phyloP scores from a whole-genome alignment of 1,140 invertebrate genomes.

The Drosophila sucinea region DNA sequence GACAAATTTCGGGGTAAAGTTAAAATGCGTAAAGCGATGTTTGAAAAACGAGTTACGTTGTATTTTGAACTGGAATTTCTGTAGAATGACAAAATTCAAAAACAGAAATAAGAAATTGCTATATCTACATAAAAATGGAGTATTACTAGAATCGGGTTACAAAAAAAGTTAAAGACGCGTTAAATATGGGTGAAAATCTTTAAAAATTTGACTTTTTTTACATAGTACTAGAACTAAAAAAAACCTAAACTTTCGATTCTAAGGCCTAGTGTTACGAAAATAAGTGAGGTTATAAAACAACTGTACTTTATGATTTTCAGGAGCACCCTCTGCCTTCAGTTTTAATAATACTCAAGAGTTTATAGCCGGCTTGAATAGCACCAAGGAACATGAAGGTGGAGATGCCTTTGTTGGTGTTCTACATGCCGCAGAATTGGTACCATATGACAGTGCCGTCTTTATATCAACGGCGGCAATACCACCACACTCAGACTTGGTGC shows the following conservation, averaged over 20 bases:
- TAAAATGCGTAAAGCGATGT: no score
- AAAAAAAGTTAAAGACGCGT: no score
- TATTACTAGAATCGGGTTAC: no score
- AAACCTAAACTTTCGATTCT: no score
- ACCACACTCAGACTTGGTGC: conserved; percentile 83
- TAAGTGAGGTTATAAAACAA: not conserved
- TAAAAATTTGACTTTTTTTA: no score
- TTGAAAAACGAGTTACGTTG: not conserved
- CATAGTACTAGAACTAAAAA: no score
- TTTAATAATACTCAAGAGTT: conserved; percentile 82
- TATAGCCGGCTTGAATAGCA: conserved; percentile 80
- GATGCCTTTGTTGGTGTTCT: conserved; percentile 79
- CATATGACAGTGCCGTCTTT: conserved; percentile 86
- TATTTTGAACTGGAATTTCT: not conserved
- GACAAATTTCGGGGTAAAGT: no score
- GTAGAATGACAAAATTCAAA: no score
- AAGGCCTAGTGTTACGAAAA: no score
- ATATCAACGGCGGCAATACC: conserved; percentile 84
- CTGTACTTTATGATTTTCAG: conserved; percentile 33
- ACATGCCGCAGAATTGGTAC: conserved; percentile 84
- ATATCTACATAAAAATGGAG: no score
- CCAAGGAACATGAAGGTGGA: conserved; percentile 71
- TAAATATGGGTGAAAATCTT: no score
- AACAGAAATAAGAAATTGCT: no score
- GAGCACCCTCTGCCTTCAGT: conserved; percentile 73